A percentile compares a stretch with the other conserved stretches of the same genome.
Conservation (phyloP, 2,113 vertebrate species). For the Dermatemys mawii region DNA sequence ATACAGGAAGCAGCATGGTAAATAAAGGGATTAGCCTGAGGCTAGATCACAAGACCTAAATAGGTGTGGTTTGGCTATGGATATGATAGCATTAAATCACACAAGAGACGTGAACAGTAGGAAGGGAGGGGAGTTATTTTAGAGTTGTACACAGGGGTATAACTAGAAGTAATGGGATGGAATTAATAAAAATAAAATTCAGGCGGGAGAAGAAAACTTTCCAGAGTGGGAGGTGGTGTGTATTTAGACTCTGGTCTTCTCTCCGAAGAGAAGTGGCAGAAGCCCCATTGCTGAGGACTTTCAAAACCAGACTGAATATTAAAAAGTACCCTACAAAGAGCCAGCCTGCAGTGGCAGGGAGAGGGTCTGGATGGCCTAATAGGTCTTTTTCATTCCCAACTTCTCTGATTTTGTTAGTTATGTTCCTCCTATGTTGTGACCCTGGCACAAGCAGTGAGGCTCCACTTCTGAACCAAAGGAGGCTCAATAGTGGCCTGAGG, state of each 20-base stretch:
- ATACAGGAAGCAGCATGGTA: not conserved
- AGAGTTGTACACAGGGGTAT: not conserved
- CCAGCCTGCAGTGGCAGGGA: not conserved
- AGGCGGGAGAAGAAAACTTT: not conserved
- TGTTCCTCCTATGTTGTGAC: not conserved
- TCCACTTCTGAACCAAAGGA: not conserved
- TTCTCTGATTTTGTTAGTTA: not conserved
- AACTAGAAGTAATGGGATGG: too few species aligned
- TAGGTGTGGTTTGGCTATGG: too few species aligned
- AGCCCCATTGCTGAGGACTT: not conserved
- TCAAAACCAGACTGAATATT: not conserved
- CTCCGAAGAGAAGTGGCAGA: not conserved
- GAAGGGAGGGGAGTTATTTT: not conserved
- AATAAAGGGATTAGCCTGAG: not conserved
- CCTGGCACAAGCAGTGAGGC: not conserved
- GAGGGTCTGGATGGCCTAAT: not conserved
- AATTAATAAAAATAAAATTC: not conserved
- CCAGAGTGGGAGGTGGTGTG: not conserved
- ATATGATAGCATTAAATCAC: not conserved
- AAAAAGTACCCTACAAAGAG: not conserved
- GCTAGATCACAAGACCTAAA: too few species aligned
- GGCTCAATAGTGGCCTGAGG: not conserved
- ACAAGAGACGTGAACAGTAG: not conserved
- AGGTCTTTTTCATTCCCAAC: not conserved
- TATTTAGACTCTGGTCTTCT: not conserved